These are phyloP conservation scores for Epicauta chinensis DNA, from an alignment of 1,140 invertebrate genomes.

Conservation along the genomic window DNA sequence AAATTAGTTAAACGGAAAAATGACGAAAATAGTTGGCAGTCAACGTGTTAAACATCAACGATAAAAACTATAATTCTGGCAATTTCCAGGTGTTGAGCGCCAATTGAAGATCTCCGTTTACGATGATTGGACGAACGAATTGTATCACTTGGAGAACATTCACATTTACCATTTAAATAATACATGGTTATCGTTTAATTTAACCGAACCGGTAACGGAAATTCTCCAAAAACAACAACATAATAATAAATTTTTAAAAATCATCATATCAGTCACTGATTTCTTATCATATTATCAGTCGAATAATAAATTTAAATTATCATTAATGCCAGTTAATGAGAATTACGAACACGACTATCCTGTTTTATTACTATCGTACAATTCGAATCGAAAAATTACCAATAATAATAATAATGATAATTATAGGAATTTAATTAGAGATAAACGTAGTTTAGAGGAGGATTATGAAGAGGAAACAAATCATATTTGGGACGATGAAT, in stretches of 20 bases:
- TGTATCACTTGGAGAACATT: constrained; percentile 22
- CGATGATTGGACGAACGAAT: constrained; percentile 23
- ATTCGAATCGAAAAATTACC: constrained; percentile 9
- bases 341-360: constrained; percentile 39
- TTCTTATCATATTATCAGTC: constrained; percentile 17
- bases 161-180: constrained; percentile 34
- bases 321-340: constrained; percentile 32
- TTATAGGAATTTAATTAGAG: constrained; percentile 9
- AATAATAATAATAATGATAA: background rate
- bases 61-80: background rate
- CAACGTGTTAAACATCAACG: background rate
- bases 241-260: constrained; percentile 26
- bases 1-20: no score
- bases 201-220: constrained; percentile 29
- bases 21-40: no score
- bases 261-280: constrained; percentile 26
- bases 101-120: constrained; percentile 32
- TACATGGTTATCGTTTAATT: constrained; percentile 38
- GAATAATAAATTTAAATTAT: constrained; percentile 29
- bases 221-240: no score
- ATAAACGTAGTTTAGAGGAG: constrained; percentile 31
- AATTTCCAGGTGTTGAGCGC: constrained; percentile 25
- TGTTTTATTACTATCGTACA: constrained; percentile 35
- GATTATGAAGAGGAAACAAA: constrained; percentile 40
- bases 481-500: constrained; percentile 34